Evolutionary conservation across 53 echinoderm and acorn worm genomes (phyloP).

Genomic region (Antedon mediterranea): DNA sequence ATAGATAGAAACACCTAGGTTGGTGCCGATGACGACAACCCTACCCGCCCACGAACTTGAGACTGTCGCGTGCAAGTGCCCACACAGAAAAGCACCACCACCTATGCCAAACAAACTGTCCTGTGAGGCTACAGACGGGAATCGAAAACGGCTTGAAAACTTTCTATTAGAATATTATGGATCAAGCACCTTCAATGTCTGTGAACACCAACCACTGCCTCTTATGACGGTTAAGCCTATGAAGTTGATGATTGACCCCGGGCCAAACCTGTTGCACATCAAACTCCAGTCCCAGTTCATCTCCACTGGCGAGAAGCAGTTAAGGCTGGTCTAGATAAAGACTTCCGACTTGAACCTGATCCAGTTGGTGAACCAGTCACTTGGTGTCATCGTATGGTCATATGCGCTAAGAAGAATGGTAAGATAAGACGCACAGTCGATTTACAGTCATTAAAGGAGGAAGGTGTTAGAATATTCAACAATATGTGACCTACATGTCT

Average conservation of each 20-base stretch:
- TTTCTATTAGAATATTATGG: conserved; percentile 36
- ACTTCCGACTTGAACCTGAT: conserved; percentile 45
- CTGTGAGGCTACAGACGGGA: conserved; percentile 24
- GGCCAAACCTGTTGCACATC: conserved; percentile 35
- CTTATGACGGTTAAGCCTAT: conserved; percentile 32
- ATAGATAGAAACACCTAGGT: not conserved
- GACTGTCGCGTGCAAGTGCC: conserved; percentile 23
- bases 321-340: conserved; percentile 46
- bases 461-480: too few species aligned
- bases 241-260: conserved; percentile 31
- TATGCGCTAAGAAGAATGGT: too few species aligned
- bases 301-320: conserved; percentile 49
- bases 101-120: conserved; percentile 21
- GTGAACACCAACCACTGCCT: conserved; percentile 42
- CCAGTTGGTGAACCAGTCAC: conserved; percentile 30
- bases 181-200: conserved; percentile 32
- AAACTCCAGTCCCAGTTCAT: conserved; percentile 43
- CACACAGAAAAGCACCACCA: conserved; percentile 10
- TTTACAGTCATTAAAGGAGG: conserved; percentile 23
- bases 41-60: not conserved
- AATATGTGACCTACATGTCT: too few species aligned
- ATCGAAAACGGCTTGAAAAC: conserved; percentile 23
- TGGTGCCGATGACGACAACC: not conserved
- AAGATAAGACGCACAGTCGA: too few species aligned
- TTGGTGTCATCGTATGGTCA: conserved; percentile 50